These are phyloP conservation scores for Nannobrachium achirus DNA, from an alignment of 2,113 vertebrate genomes.

Conservation along the genomic window DNA sequence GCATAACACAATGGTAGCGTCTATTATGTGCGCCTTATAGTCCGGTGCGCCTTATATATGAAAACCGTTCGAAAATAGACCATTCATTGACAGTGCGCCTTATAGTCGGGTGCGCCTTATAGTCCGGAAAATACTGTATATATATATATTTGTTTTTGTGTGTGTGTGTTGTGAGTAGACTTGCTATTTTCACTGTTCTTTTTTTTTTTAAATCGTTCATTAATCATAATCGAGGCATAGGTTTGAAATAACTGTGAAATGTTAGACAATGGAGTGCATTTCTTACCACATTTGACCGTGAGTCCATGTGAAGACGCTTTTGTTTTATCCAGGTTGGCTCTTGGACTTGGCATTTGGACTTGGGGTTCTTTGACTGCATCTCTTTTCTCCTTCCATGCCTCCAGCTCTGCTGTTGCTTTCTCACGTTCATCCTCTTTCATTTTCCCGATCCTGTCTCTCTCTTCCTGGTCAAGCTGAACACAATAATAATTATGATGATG, in stretches of 20 bases:
- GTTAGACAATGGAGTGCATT: neutral
- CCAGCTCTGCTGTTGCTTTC: conserved; percentile 83
- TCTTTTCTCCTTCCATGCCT: conserved; percentile 81
- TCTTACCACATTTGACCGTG: conserved; percentile 41
- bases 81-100: too few species aligned
- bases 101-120: too few species aligned
- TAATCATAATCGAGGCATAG: neutral
- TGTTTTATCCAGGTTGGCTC: conserved; percentile 35
- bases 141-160: too few species aligned
- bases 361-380: conserved; percentile 59
- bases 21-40: too few species aligned
- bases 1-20: too few species aligned
- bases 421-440: conserved; percentile 84
- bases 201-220: neutral
- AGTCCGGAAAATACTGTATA: too few species aligned
- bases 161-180: too few species aligned
- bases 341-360: conserved; percentile 45
- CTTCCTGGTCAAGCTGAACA: conserved; percentile 87
- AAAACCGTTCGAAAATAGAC: too few species aligned
- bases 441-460: conserved; percentile 84
- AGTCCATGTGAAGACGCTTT: conserved; percentile 20
- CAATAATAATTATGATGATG: neutral
- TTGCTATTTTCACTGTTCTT: neutral
- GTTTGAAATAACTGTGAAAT: neutral
- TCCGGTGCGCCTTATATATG: too few species aligned